Percentiles rank a stretch among this genome's conserved stretches.
Conservation (phyloP, 2,113 vertebrate genomes). For the Poeciliopsis occidentalis region DNA sequence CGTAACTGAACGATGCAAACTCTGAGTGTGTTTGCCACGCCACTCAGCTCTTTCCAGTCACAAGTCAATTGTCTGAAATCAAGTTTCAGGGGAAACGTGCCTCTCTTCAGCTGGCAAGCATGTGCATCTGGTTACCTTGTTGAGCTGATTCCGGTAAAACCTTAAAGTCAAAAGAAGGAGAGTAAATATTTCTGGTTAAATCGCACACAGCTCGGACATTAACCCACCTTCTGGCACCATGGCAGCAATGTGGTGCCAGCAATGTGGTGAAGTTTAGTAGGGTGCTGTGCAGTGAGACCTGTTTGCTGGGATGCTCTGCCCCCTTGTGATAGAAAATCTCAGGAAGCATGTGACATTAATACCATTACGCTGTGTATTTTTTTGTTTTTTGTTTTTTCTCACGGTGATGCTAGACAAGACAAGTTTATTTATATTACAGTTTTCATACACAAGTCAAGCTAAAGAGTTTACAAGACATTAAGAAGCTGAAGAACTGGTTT, state of each 20-base stretch:
- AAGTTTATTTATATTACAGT: neutral
- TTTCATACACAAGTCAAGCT: neutral
- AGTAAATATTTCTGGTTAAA: neutral
- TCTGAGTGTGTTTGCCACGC: neutral
- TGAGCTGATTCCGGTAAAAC: neutral
- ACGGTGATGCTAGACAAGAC: neutral
- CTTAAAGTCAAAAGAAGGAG: neutral
- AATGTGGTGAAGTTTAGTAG: neutral
- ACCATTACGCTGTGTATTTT: neutral
- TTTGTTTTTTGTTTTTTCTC: neutral
- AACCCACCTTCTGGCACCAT: neutral
- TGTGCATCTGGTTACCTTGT: constrained; percentile 8
- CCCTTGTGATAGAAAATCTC: constrained; percentile 52
- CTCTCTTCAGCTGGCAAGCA: constrained; percentile 1
- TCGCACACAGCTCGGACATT: neutral
- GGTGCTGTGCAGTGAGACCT: neutral
- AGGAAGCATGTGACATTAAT: neutral
- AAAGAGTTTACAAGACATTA: neutral
- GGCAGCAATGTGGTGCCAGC: too few species aligned
- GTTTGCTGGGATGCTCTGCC: constrained; percentile 49
- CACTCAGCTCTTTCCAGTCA: constrained; percentile 47
- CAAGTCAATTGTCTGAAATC: constrained; percentile 7
- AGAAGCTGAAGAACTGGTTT: neutral
- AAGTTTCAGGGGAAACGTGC: neutral
- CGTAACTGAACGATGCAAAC: constrained; percentile 29